Conservation (phyloP, 2,113 vertebrate genomes). For the Sturnus vulgaris region DNA sequence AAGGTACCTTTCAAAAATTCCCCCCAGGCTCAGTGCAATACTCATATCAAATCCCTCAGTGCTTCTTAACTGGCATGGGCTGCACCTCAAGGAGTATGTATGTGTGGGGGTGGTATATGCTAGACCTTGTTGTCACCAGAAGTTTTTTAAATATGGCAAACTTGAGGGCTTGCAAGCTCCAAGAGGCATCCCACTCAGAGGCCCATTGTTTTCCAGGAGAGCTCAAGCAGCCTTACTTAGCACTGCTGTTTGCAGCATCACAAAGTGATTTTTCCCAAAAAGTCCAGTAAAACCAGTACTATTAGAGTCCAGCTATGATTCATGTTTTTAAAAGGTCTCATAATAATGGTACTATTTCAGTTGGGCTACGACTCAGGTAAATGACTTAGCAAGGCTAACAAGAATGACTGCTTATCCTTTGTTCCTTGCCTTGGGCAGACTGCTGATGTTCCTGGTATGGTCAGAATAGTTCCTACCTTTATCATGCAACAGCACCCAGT, state of each 20-base stretch:
- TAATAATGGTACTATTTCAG: neutral
- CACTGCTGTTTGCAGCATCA: neutral
- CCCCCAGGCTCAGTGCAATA: neutral
- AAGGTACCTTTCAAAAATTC: neutral
- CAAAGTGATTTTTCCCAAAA: neutral
- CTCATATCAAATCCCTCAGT: neutral
- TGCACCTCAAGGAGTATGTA: neutral
- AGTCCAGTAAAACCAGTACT: neutral
- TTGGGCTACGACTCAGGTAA: neutral
- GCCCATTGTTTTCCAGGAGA: neutral
- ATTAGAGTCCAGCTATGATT: neutral
- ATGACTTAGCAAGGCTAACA: neutral
- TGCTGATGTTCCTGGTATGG: neutral
- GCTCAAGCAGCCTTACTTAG: neutral
- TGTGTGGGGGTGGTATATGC: neutral
- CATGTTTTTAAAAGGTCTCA: neutral
- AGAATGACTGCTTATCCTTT: neutral
- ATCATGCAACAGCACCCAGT: neutral
- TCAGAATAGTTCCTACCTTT: neutral
- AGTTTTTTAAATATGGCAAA: neutral
- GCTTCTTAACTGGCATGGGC: neutral
- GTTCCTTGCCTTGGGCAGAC: fast-evolving
- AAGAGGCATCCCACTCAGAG: neutral
- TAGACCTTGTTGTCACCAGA: neutral
- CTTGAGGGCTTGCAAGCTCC: neutral